phyloP scores from a whole-genome alignment of 2,797 vertebrate genomes.

The Naso thynnoides region DNA sequence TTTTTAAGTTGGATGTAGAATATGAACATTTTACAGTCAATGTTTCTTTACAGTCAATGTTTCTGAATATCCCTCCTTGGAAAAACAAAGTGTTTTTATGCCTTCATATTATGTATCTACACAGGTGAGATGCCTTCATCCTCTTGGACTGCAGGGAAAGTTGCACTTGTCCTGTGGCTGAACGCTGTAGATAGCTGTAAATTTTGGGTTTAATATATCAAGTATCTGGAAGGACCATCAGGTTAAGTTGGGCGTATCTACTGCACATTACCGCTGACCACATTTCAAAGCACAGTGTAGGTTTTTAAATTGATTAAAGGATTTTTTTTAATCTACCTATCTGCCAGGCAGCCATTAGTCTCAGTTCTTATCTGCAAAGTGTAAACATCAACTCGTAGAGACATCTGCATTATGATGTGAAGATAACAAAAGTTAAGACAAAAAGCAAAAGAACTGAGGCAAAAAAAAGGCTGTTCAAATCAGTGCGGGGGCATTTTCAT shows the following conservation, averaged over 20 bases:
- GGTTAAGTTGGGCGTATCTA: background rate
- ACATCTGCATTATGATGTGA: constrained; percentile 6
- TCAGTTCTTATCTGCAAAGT: constrained; percentile 19
- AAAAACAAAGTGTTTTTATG: constrained; percentile 10
- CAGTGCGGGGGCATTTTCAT: constrained; percentile 44
- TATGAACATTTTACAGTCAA: constrained; percentile 4
- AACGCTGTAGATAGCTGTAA: constrained; percentile 23
- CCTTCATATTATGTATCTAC: constrained; percentile 17
- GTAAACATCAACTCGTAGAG: constrained; percentile 15
- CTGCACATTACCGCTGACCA: background rate
- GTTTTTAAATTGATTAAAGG: constrained; percentile 26
- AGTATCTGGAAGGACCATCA: background rate
- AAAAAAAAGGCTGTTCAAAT: constrained; percentile 1
- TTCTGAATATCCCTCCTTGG: background rate
- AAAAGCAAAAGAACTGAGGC: background rate
- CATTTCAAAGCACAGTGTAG: constrained; percentile 1
- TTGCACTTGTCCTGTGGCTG: constrained; percentile 19
- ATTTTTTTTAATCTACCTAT: constrained; percentile 18
- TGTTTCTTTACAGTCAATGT: too few relatives aligned
- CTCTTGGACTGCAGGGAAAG: constrained; percentile 12
- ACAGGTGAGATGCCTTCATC: constrained; percentile 10
- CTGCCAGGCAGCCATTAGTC: constrained; percentile 11
- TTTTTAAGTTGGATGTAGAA: constrained; percentile 2
- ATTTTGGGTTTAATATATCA: constrained; percentile 28
- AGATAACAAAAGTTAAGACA: background rate